Base-by-base conservation (phyloP, 2,888 invertebrate genomes). In the Sipunculus nudus region DNA sequence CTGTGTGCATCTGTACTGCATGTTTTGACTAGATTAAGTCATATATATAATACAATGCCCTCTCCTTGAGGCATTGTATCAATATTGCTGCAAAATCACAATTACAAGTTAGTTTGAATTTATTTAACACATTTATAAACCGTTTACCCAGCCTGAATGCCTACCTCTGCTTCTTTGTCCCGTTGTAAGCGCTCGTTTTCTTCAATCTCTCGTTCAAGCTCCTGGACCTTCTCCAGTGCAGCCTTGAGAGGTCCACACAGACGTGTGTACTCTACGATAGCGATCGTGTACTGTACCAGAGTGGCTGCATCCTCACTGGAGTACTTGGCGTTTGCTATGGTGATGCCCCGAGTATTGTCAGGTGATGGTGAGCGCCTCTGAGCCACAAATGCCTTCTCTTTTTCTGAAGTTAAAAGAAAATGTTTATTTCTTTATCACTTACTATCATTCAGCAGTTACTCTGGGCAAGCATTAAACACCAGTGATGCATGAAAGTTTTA, bases 251-350 rank as follows among this genome's bases (percentile, higher is more conserved):
- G 75, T 32, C 61, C 63, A 60, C 73, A 74, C 21, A 78, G 68
- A 29, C 75, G 70, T 1, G 81, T 77, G 75, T 81, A 84, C 69
- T 83, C 83, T 21, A 83, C 78, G 6, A 84, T 80, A 38, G 83
- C 82, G n/a, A 84, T 81, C 35, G 80, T 78, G 71, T 82, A 84
- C 61, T 83, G 77, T 19, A 84, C 82, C 48, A 84, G 72, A 0
- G 77, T 76, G 39, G 83, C 83, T 41, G 78, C 81, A 59, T 83
- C 84, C 62, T 83, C 83, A 61, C 82, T 83, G 10, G 82, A 78
- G 72, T 80, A 83, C 61, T 80, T 79, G 43, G 83, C 83, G 13
- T 71, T 78, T 16, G 81, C 74, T 21, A 84, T 73, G 0, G 80
- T 79, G 47, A 84, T 83, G 29, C 81, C 81, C 25, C 69, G 68